These are phyloP conservation scores for Apomyelois bistriatella DNA, from an alignment of 2,888 invertebrate genomes.

Conservation along the genomic window DNA sequence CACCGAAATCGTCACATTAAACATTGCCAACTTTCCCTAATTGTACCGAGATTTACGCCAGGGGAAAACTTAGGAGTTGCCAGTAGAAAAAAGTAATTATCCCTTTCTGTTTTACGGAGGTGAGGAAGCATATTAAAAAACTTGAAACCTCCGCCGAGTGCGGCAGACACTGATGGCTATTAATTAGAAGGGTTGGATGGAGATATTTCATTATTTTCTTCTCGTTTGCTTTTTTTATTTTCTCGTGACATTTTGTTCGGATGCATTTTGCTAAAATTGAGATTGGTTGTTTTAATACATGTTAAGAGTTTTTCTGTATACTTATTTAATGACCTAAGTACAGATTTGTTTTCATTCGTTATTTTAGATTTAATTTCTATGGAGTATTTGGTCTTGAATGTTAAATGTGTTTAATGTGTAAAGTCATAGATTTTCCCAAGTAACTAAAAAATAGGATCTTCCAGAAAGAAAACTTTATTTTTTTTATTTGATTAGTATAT, in stretches of 20 bases:
- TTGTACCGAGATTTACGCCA: constrained; percentile 59
- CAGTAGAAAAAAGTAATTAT: constrained; percentile 73
- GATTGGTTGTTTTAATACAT: neutral
- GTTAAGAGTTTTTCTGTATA: too few relatives aligned
- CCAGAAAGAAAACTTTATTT: too few relatives aligned
- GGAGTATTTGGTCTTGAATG: too few relatives aligned
- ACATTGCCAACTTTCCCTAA: constrained; percentile 53
- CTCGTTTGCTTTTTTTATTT: constrained; percentile 23
- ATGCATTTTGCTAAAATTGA: constrained; percentile 1
- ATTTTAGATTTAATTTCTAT: too few relatives aligned
- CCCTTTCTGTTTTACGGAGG: constrained; percentile 69
- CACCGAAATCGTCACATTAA: constrained; percentile 37
- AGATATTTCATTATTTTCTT: constrained; percentile 75
- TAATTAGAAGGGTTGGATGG: constrained; percentile 78
- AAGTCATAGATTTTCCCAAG: too few relatives aligned
- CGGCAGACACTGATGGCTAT: constrained; percentile 77
- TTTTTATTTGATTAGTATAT: too few relatives aligned
- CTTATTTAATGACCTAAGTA: too few relatives aligned
- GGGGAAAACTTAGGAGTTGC: constrained; percentile 49
- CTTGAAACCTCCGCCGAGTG: constrained; percentile 74
- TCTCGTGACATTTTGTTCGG: neutral
- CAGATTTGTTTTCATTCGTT: too few relatives aligned
- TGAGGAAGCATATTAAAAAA: constrained; percentile 79
- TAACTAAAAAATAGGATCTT: too few relatives aligned
- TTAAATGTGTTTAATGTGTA: too few relatives aligned